Percentiles rank a stretch among this genome's conserved stretches.
These are phyloP conservation scores for Exephanes ischioxanthus DNA, from an alignment of 2,888 invertebrate genomes.

Conservation along the genomic window DNA sequence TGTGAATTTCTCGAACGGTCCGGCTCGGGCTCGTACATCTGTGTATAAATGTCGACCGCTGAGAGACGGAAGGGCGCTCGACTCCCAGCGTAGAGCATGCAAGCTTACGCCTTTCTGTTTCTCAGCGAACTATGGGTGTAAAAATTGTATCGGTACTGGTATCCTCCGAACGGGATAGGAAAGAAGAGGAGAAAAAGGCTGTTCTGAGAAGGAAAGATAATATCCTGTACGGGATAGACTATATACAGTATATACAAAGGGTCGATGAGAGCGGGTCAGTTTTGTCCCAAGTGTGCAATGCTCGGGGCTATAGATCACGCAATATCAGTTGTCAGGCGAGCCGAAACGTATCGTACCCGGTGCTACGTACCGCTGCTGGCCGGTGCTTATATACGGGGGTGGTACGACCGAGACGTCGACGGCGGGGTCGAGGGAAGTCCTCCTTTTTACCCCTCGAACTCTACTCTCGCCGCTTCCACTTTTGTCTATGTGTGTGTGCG, in stretches of 20 bases:
- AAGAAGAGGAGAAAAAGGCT: constrained; percentile 41
- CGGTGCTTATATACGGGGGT: constrained; percentile 35
- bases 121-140: neutral
- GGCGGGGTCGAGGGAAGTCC: constrained; percentile 41
- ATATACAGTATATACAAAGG: constrained; percentile 33
- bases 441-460: constrained; percentile 44
- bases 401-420: constrained; percentile 37
- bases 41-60: neutral
- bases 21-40: neutral
- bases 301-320: constrained; percentile 84
- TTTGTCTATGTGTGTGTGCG: constrained; percentile 44
- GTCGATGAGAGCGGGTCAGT: constrained; percentile 77
- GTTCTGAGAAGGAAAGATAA: constrained; percentile 61
- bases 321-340: constrained; percentile 83
- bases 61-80: neutral
- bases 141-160: neutral
- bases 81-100: neutral
- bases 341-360: constrained; percentile 75
- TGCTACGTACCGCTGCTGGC: constrained; percentile 35
- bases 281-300: constrained; percentile 84
- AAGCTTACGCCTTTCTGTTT: neutral
- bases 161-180: constrained; percentile 22
- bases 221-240: constrained; percentile 44
- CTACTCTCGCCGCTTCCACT: constrained; percentile 53
- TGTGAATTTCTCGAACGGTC: constrained; percentile 8